A percentile compares a stretch with the other conserved stretches of the same genome.
Conservation (phyloP, 2,888 invertebrate genomes). For the Gnatocerus cornutus region DNA sequence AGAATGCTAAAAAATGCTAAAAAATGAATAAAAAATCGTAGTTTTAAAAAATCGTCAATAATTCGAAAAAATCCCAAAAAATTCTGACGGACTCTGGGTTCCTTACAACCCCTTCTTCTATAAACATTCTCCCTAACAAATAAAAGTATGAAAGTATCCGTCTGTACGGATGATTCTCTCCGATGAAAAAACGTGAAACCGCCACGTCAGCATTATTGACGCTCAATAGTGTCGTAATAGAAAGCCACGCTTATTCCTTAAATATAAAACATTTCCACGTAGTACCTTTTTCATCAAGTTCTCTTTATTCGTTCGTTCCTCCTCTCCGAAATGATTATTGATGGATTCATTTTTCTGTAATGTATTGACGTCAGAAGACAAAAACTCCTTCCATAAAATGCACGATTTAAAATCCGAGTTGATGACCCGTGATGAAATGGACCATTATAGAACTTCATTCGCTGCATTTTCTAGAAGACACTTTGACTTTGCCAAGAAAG, state of each 20-base stretch:
- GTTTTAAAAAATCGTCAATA: too few relatives aligned
- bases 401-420: conserved; percentile 32
- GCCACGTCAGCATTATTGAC: conserved; percentile 4
- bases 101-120: too few relatives aligned
- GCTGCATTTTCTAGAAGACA: conserved; percentile 7
- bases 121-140: too few relatives aligned
- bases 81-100: too few relatives aligned
- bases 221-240: not conserved
- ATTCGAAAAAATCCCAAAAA: too few relatives aligned
- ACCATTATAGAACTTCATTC: conserved; percentile 30
- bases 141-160: too few relatives aligned
- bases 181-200: not conserved
- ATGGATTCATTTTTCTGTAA: conserved; percentile 27
- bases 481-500: not conserved
- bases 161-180: not conserved
- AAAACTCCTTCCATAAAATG: conserved; percentile 29
- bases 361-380: conserved; percentile 27
- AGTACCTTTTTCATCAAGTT: not conserved
- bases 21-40: too few relatives aligned
- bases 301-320: too few relatives aligned
- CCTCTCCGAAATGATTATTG: not conserved
- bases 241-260: not conserved
- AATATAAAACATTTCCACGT: conserved; percentile 1
- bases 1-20: too few relatives aligned
- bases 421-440: conserved; percentile 36